A percentile compares a stretch with the other conserved stretches of the same genome.
These are phyloP conservation scores for Lophotriccus pileatus DNA, from an alignment of 2,797 vertebrate genomes.

Conservation along the genomic window DNA sequence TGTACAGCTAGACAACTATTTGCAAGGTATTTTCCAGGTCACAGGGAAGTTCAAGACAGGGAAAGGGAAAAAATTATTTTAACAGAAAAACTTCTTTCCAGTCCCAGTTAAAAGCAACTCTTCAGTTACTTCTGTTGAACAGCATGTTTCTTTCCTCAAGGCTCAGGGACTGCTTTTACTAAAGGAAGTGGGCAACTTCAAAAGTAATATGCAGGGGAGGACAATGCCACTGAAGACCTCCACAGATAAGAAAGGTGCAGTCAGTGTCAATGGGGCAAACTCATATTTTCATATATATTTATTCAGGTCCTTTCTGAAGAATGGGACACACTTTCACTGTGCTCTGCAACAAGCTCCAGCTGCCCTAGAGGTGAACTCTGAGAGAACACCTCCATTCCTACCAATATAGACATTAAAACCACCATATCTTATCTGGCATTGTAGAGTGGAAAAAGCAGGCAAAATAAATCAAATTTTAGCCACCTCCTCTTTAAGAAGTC, in stretches of 20 bases:
- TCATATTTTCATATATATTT: neutral
- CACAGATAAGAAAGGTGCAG: neutral
- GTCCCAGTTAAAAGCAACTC: neutral
- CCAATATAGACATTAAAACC: neutral
- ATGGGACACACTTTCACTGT: neutral
- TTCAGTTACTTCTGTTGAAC: neutral
- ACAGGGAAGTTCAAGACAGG: neutral
- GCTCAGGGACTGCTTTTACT: neutral
- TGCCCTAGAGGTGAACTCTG: neutral
- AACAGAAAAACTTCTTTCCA: neutral
- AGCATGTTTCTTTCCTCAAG: neutral
- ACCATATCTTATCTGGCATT: neutral
- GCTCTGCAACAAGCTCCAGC: neutral
- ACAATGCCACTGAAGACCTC: neutral
- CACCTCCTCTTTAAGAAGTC: neutral
- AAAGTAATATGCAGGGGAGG: neutral
- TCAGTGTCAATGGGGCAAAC: neutral
- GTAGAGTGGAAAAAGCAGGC: neutral
- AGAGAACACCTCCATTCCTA: neutral
- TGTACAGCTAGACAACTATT: neutral
- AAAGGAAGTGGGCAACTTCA: neutral
- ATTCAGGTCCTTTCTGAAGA: neutral
- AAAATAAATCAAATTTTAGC: neutral
- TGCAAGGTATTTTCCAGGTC: neutral
- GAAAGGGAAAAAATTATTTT: neutral